phyloP scores from a whole-genome alignment of 2,888 invertebrate genomes.

The Ophraella communa region DNA sequence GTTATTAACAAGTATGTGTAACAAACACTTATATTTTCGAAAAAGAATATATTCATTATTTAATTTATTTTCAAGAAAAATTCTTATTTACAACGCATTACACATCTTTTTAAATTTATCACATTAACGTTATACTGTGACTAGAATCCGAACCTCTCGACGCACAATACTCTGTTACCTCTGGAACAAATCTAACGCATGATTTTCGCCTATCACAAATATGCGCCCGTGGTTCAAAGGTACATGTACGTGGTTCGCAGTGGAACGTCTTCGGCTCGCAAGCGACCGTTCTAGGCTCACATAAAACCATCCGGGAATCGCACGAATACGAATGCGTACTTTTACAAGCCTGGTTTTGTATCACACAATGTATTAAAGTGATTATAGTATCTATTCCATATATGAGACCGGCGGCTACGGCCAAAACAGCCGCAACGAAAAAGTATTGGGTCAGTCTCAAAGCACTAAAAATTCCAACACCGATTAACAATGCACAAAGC shows the following conservation, averaged over 20 bases:
- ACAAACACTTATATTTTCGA: no score
- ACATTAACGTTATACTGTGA: background rate
- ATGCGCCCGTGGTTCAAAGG: background rate
- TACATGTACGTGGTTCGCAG: background rate
- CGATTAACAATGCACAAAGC: background rate
- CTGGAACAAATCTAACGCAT: background rate
- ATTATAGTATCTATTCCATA: background rate
- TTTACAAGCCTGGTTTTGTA: background rate
- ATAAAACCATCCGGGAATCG: background rate
- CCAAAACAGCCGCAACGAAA: background rate
- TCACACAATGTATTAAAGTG: background rate
- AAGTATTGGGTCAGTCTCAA: background rate
- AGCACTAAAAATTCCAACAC: background rate
- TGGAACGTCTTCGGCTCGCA: background rate
- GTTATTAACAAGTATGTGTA: no score
- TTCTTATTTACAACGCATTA: no score
- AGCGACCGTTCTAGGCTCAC: background rate
- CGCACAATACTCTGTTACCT: background rate
- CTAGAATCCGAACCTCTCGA: background rate
- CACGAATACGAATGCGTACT: background rate
- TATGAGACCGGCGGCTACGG: background rate
- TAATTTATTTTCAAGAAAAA: no score
- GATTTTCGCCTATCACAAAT: background rate
- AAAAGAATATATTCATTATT: no score
- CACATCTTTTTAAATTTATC: no score